Conservation (phyloP, 2,888 invertebrate species). For the Didymodactylos carnosus region DNA sequence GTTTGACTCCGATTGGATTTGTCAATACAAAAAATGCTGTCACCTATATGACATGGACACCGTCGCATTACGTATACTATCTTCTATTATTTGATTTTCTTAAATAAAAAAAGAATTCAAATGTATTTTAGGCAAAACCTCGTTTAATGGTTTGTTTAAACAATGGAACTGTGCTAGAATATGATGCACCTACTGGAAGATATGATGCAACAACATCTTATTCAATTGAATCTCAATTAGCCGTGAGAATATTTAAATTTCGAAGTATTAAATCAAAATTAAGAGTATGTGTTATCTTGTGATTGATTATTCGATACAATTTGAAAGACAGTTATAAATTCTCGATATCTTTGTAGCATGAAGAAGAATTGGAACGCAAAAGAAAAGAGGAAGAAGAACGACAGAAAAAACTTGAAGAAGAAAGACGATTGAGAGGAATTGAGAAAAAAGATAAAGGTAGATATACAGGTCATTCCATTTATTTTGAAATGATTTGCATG, state of each 20-base stretch:
- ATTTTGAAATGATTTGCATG: no score
- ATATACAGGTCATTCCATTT: neutral
- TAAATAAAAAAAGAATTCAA: neutral
- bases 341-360: constrained; percentile 23
- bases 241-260: constrained; percentile 23
- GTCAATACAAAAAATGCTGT: constrained; percentile 25
- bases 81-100: neutral
- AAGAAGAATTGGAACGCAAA: constrained; percentile 29
- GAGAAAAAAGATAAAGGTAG: constrained; percentile 16
- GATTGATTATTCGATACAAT: neutral
- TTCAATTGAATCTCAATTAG: constrained; percentile 20
- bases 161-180: constrained; percentile 26
- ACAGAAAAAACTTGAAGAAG: constrained; percentile 17
- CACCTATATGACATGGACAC: constrained; percentile 29
- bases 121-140: constrained; percentile 2
- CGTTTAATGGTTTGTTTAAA: constrained; percentile 27
- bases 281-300: constrained; percentile 25
- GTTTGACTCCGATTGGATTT: constrained; percentile 32
- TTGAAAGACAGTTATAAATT: neutral
- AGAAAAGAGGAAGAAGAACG: constrained; percentile 24
- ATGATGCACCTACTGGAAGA: constrained; percentile 25
- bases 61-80: constrained; percentile 26
- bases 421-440: constrained; percentile 14
- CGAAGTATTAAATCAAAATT: constrained; percentile 31
- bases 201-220: constrained; percentile 30